phyloP scores from a whole-genome alignment of 2,797 vertebrate species.

The Labroides dimidiatus region DNA sequence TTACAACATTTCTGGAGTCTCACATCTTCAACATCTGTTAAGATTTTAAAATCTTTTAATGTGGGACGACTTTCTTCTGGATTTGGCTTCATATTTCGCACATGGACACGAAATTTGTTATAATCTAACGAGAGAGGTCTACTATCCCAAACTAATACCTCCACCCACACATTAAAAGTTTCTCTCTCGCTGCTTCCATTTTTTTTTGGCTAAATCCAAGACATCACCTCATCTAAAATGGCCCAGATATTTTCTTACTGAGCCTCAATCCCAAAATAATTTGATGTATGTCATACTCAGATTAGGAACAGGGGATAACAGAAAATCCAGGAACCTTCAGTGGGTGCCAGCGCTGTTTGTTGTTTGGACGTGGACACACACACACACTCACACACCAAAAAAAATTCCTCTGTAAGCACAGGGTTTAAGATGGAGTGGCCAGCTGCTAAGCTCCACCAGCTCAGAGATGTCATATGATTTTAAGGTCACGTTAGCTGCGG shows the following conservation, averaged over 20 bases:
- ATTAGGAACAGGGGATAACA: constrained; percentile 73
- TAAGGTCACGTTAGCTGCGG: constrained; percentile 23
- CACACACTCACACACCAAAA: neutral
- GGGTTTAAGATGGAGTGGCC: constrained; percentile 54
- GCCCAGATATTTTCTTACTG: constrained; percentile 70
- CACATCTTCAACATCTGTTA: no score
- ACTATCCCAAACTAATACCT: neutral
- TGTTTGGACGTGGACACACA: constrained; percentile 60
- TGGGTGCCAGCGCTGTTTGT: constrained; percentile 68
- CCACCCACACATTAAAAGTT: neutral
- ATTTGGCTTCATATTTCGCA: no score
- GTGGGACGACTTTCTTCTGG: no score
- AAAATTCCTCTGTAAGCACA: constrained; percentile 58
- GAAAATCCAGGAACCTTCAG: constrained; percentile 68
- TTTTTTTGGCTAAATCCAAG: constrained; percentile 5
- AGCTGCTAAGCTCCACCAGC: constrained; percentile 47
- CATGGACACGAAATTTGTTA: neutral
- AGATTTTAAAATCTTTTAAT: no score
- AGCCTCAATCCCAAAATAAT: constrained; percentile 74
- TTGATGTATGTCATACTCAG: constrained; percentile 72
- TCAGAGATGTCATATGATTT: constrained; percentile 46
- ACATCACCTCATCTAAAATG: constrained; percentile 59
- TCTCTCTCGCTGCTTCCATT: neutral
- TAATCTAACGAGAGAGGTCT: no score
- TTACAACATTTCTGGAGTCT: no score